Percentiles rank a stretch among this genome's conserved stretches.
phyloP scores from a whole-genome alignment of 2,888 invertebrate genomes.

The Callimorpha dominula region DNA sequence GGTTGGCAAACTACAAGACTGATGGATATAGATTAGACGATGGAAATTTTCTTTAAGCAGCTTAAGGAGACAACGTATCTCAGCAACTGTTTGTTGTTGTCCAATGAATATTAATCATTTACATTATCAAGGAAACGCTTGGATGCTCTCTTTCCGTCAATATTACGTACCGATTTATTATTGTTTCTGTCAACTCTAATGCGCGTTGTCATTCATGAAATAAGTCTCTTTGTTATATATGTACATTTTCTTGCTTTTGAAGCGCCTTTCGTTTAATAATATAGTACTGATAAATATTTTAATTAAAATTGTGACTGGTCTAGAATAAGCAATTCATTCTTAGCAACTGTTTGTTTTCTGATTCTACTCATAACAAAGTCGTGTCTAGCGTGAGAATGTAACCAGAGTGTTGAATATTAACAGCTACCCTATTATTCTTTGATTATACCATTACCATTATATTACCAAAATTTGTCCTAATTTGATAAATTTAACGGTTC shows the following conservation, averaged over 20 bases:
- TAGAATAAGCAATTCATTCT: background rate
- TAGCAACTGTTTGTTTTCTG: constrained; percentile 29
- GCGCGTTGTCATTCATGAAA: constrained; percentile 62
- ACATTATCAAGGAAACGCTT: constrained; percentile 48
- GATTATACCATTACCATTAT: constrained; percentile 27
- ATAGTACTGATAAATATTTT: background rate
- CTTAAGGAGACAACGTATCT: constrained; percentile 47
- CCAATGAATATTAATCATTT: constrained; percentile 65
- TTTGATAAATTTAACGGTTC: constrained; percentile 22
- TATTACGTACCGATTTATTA: constrained; percentile 58
- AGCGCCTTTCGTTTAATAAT: constrained; percentile 20
- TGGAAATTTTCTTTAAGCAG: constrained; percentile 60
- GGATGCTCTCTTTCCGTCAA: constrained; percentile 51
- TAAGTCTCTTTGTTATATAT: constrained; percentile 41
- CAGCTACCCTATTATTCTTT: constrained; percentile 31
- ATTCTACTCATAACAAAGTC: constrained; percentile 26
- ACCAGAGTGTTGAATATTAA: constrained; percentile 43
- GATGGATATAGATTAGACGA: constrained; percentile 74
- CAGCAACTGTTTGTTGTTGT: constrained; percentile 52
- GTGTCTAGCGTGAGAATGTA: constrained; percentile 32
- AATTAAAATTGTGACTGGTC: background rate
- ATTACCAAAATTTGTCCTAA: constrained; percentile 28
- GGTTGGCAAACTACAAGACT: constrained; percentile 68
- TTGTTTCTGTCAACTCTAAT: constrained; percentile 65
- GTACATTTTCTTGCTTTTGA: constrained; percentile 28